Conservation (phyloP, 2,113 vertebrate species). For the Platysternon megacephalum region DNA sequence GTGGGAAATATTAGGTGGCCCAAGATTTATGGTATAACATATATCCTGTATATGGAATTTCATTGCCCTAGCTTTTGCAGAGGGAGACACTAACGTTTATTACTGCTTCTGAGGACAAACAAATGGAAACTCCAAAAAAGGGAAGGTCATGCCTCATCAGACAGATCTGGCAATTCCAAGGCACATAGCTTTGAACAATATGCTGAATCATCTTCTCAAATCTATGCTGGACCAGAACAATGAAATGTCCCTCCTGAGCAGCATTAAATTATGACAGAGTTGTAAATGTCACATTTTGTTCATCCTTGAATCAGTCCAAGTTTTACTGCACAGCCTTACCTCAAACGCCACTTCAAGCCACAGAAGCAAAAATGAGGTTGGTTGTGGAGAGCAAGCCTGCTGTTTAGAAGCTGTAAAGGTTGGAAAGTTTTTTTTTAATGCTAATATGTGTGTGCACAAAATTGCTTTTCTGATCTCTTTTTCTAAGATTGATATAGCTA, state of each 20-base stretch:
- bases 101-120: background rate
- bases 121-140: background rate
- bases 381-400: background rate
- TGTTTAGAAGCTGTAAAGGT: background rate
- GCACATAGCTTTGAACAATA: fast-evolving
- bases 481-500: background rate
- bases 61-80: background rate
- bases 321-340: background rate
- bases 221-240: background rate
- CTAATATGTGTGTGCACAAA: background rate
- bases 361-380: background rate
- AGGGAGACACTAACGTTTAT: background rate
- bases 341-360: background rate
- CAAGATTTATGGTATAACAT: background rate
- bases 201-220: background rate
- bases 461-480: background rate
- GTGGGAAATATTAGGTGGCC: background rate
- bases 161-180: background rate
- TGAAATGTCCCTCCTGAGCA: background rate
- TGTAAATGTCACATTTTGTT: background rate
- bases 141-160: background rate
- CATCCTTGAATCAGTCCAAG: background rate
- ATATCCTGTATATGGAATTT: background rate
- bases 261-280: conserved; percentile 12
- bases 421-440: background rate